These are phyloP conservation scores for Leptosomus discolor DNA, from an alignment of 2,113 vertebrate genomes.

Conservation along the genomic window DNA sequence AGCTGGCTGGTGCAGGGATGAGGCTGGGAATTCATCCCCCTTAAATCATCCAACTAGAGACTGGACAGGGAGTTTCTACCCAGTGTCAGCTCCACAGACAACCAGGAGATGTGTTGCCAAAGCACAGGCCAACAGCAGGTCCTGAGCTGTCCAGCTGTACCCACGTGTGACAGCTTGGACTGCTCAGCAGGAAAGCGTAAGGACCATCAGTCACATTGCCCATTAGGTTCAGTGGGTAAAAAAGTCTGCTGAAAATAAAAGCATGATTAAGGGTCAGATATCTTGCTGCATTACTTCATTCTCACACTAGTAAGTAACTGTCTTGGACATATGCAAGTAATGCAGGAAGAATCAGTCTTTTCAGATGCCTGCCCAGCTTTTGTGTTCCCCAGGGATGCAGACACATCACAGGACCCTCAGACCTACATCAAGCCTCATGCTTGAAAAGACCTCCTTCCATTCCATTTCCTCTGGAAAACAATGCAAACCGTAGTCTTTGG, in stretches of 20 bases:
- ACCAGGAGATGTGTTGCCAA: neutral
- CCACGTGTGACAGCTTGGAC: neutral
- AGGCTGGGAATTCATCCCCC: neutral
- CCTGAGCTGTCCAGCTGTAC: neutral
- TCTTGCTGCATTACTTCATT: neutral
- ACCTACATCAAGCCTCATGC: rapidly evolving
- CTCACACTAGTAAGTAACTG: neutral
- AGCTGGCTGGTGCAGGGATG: neutral
- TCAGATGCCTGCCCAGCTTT: neutral
- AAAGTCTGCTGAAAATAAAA: neutral
- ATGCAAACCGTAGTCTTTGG: neutral
- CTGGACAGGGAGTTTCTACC: rapidly evolving
- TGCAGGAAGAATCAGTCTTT: neutral
- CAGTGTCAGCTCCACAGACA: neutral
- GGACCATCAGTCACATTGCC: neutral
- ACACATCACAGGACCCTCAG: neutral
- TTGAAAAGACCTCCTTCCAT: neutral
- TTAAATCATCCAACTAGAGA: neutral
- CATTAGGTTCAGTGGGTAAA: neutral
- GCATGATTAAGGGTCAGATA: neutral
- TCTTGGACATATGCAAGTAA: neutral
- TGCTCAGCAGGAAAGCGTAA: neutral
- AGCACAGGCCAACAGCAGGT: neutral
- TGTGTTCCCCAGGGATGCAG: neutral
- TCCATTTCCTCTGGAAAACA: neutral